phyloP scores from a whole-genome alignment of 2,888 invertebrate genomes.

The Venusia cambrica region DNA sequence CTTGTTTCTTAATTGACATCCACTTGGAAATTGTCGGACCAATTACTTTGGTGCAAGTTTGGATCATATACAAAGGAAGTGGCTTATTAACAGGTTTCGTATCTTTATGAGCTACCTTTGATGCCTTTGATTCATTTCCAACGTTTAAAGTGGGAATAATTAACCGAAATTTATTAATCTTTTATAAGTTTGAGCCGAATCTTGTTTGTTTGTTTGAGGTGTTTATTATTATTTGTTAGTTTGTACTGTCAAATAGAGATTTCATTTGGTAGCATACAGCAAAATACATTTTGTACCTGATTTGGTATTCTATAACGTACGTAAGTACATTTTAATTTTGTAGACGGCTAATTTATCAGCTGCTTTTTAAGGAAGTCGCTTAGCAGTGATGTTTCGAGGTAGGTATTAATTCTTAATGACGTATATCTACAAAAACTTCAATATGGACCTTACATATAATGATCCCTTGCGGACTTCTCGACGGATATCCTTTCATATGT shows the following conservation, averaged over 20 bases:
- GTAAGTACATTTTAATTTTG: too few relatives aligned
- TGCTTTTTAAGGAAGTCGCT: too few relatives aligned
- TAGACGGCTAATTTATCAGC: too few relatives aligned
- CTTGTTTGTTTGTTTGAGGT: conserved; percentile 6
- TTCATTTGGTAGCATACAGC: not conserved
- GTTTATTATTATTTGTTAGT: conserved; percentile 5
- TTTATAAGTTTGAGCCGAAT: conserved; percentile 20
- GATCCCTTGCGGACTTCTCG: conserved; percentile 55
- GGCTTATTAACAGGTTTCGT: conserved; percentile 62
- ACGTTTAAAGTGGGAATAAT: conserved; percentile 42
- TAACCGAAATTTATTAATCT: conserved; percentile 30
- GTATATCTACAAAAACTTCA: too few relatives aligned
- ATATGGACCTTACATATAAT: conserved; percentile 58
- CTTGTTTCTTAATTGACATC: conserved; percentile 47
- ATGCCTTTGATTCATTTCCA: conserved; percentile 52
- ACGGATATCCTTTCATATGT: conserved; percentile 75
- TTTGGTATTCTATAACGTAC: not conserved
- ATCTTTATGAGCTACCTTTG: conserved; percentile 51
- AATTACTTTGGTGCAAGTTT: conserved; percentile 52
- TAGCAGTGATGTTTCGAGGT: too few relatives aligned
- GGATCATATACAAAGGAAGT: conserved; percentile 60
- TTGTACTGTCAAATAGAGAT: too few relatives aligned
- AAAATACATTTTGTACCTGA: not conserved
- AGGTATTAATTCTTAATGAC: too few relatives aligned
- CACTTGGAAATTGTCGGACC: conserved; percentile 48